phyloP scores from a whole-genome alignment of 2,797 vertebrate species.

The Margarornis squamiger region DNA sequence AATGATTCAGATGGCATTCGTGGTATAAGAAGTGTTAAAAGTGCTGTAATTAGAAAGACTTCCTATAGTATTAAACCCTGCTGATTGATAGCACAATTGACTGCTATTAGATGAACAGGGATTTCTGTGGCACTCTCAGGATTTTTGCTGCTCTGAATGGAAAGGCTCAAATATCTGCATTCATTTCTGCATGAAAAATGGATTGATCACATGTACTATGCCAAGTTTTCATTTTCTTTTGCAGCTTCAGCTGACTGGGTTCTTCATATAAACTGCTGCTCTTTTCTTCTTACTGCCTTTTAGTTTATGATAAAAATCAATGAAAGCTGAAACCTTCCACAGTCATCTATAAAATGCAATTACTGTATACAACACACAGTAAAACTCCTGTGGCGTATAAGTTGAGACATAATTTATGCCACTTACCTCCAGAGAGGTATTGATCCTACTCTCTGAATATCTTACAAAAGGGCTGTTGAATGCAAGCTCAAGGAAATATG shows the following conservation, averaged over 20 bases:
- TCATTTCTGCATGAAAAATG: slow-evolving; percentile 69
- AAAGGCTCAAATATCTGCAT: slow-evolving; percentile 67
- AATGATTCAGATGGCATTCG: slow-evolving; percentile 11
- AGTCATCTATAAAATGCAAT: slow-evolving; percentile 86
- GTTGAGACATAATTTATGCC: slow-evolving; percentile 86
- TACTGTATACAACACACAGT: slow-evolving; percentile 80
- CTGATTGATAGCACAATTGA: slow-evolving; percentile 31
- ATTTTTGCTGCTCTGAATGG: slow-evolving; percentile 55
- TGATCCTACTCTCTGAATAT: slow-evolving; percentile 83
- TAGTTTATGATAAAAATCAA: slow-evolving; percentile 89
- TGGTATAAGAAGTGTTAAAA: slow-evolving; percentile 37
- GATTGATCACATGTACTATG: slow-evolving; percentile 66
- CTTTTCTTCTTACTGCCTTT: slow-evolving; percentile 77
- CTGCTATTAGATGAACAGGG: slow-evolving; percentile 26
- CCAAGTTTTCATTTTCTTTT: slow-evolving; percentile 75
- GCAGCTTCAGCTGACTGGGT: slow-evolving; percentile 78
- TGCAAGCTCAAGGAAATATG: slow-evolving; percentile 76
- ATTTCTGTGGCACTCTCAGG: slow-evolving; percentile 61
- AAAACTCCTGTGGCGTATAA: slow-evolving; percentile 79
- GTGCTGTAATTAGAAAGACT: slow-evolving; percentile 49
- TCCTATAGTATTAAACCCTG: slow-evolving; percentile 56
- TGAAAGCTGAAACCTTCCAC: slow-evolving; percentile 84
- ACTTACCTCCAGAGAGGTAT: slow-evolving; percentile 85
- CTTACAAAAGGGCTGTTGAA: slow-evolving; percentile 78
- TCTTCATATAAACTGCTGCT: slow-evolving; percentile 74